Percentiles rank a stretch among this genome's conserved stretches.
These are phyloP conservation scores for Dissostichus mawsoni DNA, from an alignment of 2,113 vertebrate species.

Conservation along the genomic window DNA sequence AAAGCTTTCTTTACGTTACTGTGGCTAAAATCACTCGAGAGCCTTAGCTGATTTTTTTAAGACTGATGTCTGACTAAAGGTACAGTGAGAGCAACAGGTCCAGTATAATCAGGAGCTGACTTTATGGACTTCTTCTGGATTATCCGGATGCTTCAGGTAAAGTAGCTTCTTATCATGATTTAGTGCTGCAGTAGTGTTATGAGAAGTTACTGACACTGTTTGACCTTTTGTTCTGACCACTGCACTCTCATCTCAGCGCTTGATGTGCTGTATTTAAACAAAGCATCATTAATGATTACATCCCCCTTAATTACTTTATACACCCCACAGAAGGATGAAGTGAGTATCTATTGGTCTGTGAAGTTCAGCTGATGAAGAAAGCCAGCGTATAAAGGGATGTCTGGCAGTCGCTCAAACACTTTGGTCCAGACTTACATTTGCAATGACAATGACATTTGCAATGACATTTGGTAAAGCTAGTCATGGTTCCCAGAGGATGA, in stretches of 20 bases:
- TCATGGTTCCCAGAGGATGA: not conserved
- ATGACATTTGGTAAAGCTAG: not conserved
- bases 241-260: slow-evolving; percentile 4
- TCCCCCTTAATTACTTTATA: slow-evolving; percentile 37
- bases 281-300: slow-evolving; percentile 46
- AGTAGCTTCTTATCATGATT: slow-evolving; percentile 57
- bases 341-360: not conserved
- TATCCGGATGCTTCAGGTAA: slow-evolving; percentile 18
- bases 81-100: not conserved
- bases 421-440: not conserved
- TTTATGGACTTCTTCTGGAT: slow-evolving; percentile 39
- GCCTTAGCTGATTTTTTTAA: not conserved
- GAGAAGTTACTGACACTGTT: slow-evolving; percentile 20
- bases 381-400: not conserved
- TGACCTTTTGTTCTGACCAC: slow-evolving; percentile 56
- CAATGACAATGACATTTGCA: not conserved
- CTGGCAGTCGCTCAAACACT: not conserved
- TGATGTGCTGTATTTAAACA: slow-evolving; percentile 27
- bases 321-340: slow-evolving; percentile 10
- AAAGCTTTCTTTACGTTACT: not conserved
- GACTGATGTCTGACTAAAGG: not conserved
- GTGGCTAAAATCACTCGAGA: not conserved
- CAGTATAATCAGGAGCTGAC: slow-evolving; percentile 23
- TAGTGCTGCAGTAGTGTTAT: slow-evolving; percentile 32
- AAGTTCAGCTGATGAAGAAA: slow-evolving; percentile 25